Conservation (phyloP, 2,888 invertebrate genomes). For the Andrena camellia region DNA sequence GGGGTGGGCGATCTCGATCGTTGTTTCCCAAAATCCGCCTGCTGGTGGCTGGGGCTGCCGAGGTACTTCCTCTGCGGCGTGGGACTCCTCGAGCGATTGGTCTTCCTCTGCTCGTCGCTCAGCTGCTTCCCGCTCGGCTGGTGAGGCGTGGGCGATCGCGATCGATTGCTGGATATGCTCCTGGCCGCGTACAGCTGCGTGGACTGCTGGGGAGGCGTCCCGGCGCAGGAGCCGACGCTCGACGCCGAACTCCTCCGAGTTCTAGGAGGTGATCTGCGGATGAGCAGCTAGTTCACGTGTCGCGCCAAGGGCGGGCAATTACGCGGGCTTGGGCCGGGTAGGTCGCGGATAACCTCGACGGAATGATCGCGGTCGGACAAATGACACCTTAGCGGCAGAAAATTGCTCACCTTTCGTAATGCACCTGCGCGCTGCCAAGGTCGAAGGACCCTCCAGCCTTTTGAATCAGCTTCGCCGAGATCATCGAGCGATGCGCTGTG, state of each 20-base stretch:
- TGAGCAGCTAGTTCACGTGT: constrained; percentile 23
- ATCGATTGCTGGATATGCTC: constrained; percentile 84
- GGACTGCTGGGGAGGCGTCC: constrained; percentile 74
- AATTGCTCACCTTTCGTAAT: constrained; percentile 91
- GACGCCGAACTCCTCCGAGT: constrained; percentile 86
- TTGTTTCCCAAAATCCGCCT: constrained; percentile 72
- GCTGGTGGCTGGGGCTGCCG: constrained; percentile 79
- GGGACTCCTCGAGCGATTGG: constrained; percentile 86
- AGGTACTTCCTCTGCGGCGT: constrained; percentile 86
- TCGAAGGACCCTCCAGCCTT: constrained; percentile 88
- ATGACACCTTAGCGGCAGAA: constrained; percentile 38
- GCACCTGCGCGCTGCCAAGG: constrained; percentile 93
- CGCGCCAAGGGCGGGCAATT: constrained; percentile 12
- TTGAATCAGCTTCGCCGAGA: constrained; percentile 92
- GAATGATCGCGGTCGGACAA: constrained; percentile 46
- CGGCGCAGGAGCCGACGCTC: constrained; percentile 85
- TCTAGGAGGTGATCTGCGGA: constrained; percentile 85
- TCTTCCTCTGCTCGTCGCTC: constrained; percentile 64
- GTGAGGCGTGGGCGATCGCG: constrained; percentile 86
- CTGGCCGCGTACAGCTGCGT: constrained; percentile 81
- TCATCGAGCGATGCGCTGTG: constrained; percentile 91
- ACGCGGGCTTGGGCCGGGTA: background rate
- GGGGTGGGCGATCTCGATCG: constrained; percentile 85
- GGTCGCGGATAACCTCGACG: constrained; percentile 6
- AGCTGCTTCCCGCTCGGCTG: constrained; percentile 55